Evolutionary conservation across 1,140 invertebrate species (phyloP), one percentile per base, ranked within the genome.

Genomic region (Euborellia annulipes): DNA sequence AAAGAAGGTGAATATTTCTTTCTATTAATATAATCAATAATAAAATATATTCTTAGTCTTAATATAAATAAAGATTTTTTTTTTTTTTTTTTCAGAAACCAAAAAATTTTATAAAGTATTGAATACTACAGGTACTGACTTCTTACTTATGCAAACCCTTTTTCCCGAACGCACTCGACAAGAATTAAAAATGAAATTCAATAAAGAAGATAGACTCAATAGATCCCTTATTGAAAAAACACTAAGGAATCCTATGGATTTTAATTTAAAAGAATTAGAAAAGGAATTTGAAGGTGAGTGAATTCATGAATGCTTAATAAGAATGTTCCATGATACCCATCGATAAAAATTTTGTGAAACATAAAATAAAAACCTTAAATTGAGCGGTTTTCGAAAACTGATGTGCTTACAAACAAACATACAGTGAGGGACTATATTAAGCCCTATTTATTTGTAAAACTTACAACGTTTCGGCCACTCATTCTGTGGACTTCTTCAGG

Each of bases 71-170:
- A 9, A 32, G 8, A 16, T 16, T 38, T 16, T n/a, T 6, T 11
- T 27, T 27, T 27, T 27, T 27, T 27, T 27, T 27, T 11, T 27
- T 11, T n/a, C 52, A 67, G 86, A 91, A 58, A 92, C 87, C 0
- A 63, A 85, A 2, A 76, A 78, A 50, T 94, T 94, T 62, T 94
- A 90, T 61, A 75, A 76, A 56, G 86, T 85, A n/a, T 64, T 94
- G 11, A 85, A 82, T 54, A 79, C 75, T 9, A 71, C 91, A 43
- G 89, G 90, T 0, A 89, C 88, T 0, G 88, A 93, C 66, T 93
- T 94, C 61, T 76, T 82, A 1, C 58, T 92, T 13, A 92, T 94
- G 85, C 67, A 75, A 43, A 71, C 73, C 41, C 63, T 90, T n/a
- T 90, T 92, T 62, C 79, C 80, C 0, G 73, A 76, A 38, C 69